Percentiles rank a stretch among this genome's conserved stretches.
phyloP scores from a whole-genome alignment of 2,113 vertebrate genomes.

The Petaurus breviceps region DNA sequence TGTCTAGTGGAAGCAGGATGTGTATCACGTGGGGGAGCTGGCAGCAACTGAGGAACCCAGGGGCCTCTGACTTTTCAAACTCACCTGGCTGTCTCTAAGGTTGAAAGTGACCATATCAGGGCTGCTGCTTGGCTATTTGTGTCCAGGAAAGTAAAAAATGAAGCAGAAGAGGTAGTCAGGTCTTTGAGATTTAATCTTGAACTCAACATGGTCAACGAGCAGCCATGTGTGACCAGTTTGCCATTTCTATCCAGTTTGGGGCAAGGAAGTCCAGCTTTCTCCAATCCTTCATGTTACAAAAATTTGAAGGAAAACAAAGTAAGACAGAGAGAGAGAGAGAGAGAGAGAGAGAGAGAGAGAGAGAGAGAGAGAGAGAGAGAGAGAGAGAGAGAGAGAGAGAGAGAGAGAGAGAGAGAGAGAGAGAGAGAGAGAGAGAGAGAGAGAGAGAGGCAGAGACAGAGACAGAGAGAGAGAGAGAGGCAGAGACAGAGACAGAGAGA shows the following conservation, averaged over 20 bases:
- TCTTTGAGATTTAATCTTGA: neutral
- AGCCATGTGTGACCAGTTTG: neutral
- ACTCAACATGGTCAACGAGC: neutral
- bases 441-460: rapidly evolving
- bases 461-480: too few species aligned
- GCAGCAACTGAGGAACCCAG: neutral
- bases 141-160: neutral
- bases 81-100: neutral
- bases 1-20: neutral
- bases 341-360: too few species aligned
- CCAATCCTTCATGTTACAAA: too few species aligned
- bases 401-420: too few species aligned
- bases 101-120: neutral
- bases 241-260: too few species aligned
- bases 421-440: too few species aligned
- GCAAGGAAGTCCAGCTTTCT: too few species aligned
- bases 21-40: neutral
- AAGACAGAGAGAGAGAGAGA: too few species aligned
- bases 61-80: neutral
- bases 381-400: too few species aligned
- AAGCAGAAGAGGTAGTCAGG: neutral
- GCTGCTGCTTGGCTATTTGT: neutral
- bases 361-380: too few species aligned
- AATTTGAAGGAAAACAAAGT: too few species aligned
- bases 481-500: too few species aligned